These are phyloP conservation scores for Athalia cordata DNA, from an alignment of 2,888 invertebrate species.

Conservation along the genomic window DNA sequence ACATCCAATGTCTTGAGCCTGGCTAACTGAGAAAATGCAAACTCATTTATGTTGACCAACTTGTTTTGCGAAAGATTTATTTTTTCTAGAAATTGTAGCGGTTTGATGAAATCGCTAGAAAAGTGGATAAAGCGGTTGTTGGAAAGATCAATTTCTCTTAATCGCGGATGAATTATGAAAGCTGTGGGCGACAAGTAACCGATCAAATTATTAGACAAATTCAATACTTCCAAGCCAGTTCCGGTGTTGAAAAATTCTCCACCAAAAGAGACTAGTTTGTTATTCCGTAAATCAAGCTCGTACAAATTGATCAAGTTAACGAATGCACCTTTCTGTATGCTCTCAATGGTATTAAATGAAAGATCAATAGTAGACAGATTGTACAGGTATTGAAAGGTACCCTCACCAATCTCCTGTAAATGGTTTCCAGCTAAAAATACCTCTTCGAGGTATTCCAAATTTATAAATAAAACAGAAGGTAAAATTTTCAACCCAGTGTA, in stretches of 20 bases:
- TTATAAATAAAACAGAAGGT: slow-evolving; percentile 83
- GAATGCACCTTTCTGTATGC: slow-evolving; percentile 85
- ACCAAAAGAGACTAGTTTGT: slow-evolving; percentile 86
- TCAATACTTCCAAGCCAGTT: slow-evolving; percentile 86
- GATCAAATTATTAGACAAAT: slow-evolving; percentile 87
- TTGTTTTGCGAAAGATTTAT: slow-evolving; percentile 86
- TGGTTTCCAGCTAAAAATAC: slow-evolving; percentile 84
- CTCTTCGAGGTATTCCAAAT: slow-evolving; percentile 80
- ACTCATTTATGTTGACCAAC: slow-evolving; percentile 86
- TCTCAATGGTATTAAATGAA: slow-evolving; percentile 86
- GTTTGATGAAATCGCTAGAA: slow-evolving; percentile 88
- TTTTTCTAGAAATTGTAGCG: slow-evolving; percentile 84
- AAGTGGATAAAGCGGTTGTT: slow-evolving; percentile 90
- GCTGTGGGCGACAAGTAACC: slow-evolving; percentile 90
- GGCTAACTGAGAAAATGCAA: slow-evolving; percentile 89
- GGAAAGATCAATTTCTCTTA: slow-evolving; percentile 82
- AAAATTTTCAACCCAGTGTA: slow-evolving; percentile 84
- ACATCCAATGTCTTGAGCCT: slow-evolving; percentile 83
- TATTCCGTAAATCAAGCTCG: slow-evolving; percentile 83
- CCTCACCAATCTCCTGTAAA: slow-evolving; percentile 84
- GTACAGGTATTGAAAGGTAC: slow-evolving; percentile 84
- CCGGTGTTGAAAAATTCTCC: slow-evolving; percentile 91
- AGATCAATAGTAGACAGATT: slow-evolving; percentile 86
- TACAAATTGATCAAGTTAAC: slow-evolving; percentile 85
- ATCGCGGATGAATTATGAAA: slow-evolving; percentile 88